Conservation (phyloP, 2,113 vertebrate species). For the Pleuronectes platessa region DNA sequence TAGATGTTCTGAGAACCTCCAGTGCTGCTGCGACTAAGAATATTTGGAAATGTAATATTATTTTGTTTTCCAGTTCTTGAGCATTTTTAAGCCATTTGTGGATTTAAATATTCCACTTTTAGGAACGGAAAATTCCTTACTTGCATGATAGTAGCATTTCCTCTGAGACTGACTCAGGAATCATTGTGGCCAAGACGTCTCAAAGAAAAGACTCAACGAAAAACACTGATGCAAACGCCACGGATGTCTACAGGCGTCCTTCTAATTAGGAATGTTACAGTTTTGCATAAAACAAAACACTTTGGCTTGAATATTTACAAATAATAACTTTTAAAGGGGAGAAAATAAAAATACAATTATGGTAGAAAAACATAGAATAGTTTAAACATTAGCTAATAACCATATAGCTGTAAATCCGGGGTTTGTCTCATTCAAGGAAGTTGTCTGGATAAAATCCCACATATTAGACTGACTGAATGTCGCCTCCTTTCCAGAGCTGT, state of each 20-base stretch:
- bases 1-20: neutral
- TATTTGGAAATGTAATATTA: neutral
- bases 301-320: too few relatives aligned
- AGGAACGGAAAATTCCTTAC: too few relatives aligned
- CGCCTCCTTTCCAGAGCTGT: conserved; percentile 40
- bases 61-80: neutral
- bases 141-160: neutral
- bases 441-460: neutral
- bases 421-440: neutral
- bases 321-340: too few relatives aligned
- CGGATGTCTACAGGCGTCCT: too few relatives aligned
- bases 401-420: too few relatives aligned
- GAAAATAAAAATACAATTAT: neutral
- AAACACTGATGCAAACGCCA: too few relatives aligned
- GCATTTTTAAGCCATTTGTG: neutral
- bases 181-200: neutral
- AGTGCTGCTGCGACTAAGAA: neutral
- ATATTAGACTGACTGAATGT: neutral
- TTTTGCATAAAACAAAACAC: too few relatives aligned
- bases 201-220: too few relatives aligned
- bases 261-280: neutral
- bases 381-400: neutral
- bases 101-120: neutral
- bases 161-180: neutral
- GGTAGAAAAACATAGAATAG: neutral